Evolutionary conservation across 2,113 vertebrate species (phyloP), one percentile per base, ranked within the genome.

Genomic region (Mystacornis crossleyi): DNA sequence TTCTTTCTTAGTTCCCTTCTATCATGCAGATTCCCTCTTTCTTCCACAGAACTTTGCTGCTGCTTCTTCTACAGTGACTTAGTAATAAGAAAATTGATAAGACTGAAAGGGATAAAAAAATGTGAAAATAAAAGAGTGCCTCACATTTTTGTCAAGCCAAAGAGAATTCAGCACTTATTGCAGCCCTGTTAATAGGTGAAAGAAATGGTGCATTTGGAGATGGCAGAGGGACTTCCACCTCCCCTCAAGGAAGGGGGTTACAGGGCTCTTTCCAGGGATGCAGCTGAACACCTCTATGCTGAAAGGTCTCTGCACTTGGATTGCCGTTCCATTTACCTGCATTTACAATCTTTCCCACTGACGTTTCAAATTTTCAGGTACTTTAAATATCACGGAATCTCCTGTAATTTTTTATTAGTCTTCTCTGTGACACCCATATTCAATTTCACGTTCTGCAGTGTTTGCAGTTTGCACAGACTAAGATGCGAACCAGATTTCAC

Each of bases 31-130:
- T 1, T 17, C 8, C 3, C 14, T 43, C 14, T 12, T 81, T 70
- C 28, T 92, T 82, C 29, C 36, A 10, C 14, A 51, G 33, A 1
- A 0, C 2, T 75, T 66, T 65, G 81, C 29, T 0, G 0, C 18
- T 1, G 0, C 23, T 14, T 77, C 5, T 77, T 81, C 23, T 58
- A 33, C 18, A 26, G 12, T 45, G 8, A 58, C 28, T 78, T 42
- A 20, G 28, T 45, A 45, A 73, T 60, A 42, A 3, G 20, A 89
- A 84, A n/a, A 73, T 28, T 50, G 23, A 4, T 38, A 64, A 31
- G 14, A 48, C 3, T 33, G 18, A 28, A 70, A 81, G 12, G 12
- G 14, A 14, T 50, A 58, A 81, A 51, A 51, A 81, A 66, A 51
- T 1, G 33, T 73, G 53, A 81, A 74, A 81, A 81, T 51, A 23